Conservation (phyloP, 92 coral and sea anemone species). For the Meandrina meandrites region DNA sequence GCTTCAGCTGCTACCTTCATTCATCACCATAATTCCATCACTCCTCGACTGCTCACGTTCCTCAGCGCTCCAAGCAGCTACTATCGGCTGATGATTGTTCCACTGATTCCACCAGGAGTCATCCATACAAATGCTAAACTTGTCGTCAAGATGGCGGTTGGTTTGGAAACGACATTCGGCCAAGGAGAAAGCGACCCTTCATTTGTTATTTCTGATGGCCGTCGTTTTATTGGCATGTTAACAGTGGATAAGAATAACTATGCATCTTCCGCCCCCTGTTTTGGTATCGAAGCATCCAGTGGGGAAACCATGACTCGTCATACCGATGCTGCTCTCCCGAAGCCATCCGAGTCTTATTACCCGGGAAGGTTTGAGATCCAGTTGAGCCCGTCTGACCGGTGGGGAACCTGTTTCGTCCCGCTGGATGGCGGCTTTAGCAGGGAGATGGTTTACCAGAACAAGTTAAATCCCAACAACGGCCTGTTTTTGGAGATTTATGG, state of each 20-base stretch:
- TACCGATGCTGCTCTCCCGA: not conserved
- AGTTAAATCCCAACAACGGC: conserved; percentile 11
- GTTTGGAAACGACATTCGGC: conserved; percentile 16
- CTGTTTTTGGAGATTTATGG: conserved; percentile 32
- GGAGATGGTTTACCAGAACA: conserved; percentile 25
- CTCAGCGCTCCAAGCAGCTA: not conserved
- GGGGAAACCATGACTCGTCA: not conserved
- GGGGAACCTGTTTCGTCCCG: conserved; percentile 36
- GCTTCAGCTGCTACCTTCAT: conserved; percentile 12
- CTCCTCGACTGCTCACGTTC: conserved; percentile 26
- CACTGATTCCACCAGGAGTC: conserved; percentile 19
- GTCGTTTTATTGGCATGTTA: conserved; percentile 5
- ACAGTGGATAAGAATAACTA: not conserved
- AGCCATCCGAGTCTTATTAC: conserved; percentile 6
- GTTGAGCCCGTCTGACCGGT: conserved; percentile 31
- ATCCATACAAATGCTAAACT: not conserved
- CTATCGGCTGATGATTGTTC: conserved; percentile 16
- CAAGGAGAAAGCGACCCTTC: conserved; percentile 19
- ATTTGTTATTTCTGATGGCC: conserved; percentile 21
- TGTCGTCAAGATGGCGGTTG: conserved; percentile 28
- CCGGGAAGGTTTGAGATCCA: conserved; percentile 32
- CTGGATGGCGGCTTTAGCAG: conserved; percentile 31
- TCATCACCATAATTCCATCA: conserved; percentile 9
- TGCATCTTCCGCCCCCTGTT: not conserved
- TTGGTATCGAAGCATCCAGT: conserved; percentile 8